A percentile compares a stretch with the other conserved stretches of the same genome.
These are phyloP conservation scores for Alca torda DNA, from an alignment of 2,797 vertebrate species.

Conservation along the genomic window DNA sequence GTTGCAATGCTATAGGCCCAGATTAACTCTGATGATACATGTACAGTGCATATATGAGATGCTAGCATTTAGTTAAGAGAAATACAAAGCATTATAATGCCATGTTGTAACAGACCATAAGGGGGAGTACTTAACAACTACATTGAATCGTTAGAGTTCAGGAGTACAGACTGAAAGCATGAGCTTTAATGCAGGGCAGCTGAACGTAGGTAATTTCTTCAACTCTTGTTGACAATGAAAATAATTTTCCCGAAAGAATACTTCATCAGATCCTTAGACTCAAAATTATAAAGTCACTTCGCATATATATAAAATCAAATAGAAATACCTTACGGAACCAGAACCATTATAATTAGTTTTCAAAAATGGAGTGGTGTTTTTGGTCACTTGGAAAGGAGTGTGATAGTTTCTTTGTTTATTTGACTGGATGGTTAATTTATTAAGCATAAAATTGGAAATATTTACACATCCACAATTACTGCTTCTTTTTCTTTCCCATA, in stretches of 20 bases:
- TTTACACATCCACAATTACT: neutral
- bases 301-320: neutral
- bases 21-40: neutral
- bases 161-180: neutral
- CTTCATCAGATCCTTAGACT: neutral
- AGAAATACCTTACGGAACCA: neutral
- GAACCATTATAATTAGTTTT: neutral
- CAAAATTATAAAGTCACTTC: neutral
- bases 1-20: neutral
- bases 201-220: neutral
- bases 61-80: neutral
- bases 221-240: neutral
- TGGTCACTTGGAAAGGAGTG: neutral
- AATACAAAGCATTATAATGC: neutral
- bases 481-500: neutral
- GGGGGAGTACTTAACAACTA: conserved; percentile 15
- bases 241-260: neutral
- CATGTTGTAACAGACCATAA: neutral
- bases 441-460: neutral
- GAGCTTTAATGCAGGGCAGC: neutral
- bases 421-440: neutral
- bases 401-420: neutral
- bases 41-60: neutral
- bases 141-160: neutral
- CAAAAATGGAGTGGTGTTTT: neutral